A percentile compares a stretch with the other conserved stretches of the same genome.
Conservation (phyloP, 2,113 vertebrate genomes). For the Burhinus bistriatus region DNA sequence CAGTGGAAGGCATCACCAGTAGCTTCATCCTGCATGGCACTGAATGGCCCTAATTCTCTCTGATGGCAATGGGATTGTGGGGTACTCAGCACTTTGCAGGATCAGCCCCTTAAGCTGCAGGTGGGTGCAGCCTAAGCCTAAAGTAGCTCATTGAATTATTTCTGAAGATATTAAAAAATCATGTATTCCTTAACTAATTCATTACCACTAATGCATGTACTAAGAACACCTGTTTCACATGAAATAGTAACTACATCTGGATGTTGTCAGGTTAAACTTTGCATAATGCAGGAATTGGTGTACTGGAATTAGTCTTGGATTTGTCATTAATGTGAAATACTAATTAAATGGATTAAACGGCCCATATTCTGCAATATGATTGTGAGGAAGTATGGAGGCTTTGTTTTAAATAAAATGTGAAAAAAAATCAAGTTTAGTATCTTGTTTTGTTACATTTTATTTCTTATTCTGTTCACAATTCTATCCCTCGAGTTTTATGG, state of each 20-base stretch:
- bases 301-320: constrained; percentile 3
- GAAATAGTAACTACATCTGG: constrained; percentile 6
- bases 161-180: constrained; percentile 52
- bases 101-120: background rate
- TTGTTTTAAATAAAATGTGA: constrained; percentile 58
- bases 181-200: background rate
- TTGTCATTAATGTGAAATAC: constrained; percentile 23
- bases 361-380: background rate
- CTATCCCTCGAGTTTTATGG: constrained; percentile 29
- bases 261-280: constrained; percentile 19
- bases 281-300: background rate
- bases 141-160: constrained; percentile 17
- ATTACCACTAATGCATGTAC: constrained; percentile 7
- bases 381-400: constrained; percentile 49
- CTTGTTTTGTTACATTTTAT: constrained; percentile 58
- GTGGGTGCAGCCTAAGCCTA: background rate
- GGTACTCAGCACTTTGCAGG: background rate
- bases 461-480: constrained; percentile 43
- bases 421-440: constrained; percentile 43
- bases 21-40: background rate
- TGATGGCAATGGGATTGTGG: background rate
- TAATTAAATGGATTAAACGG: background rate
- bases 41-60: background rate
- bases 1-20: background rate
- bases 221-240: background rate